Evolutionary conservation across 2,888 invertebrate genomes (phyloP).

Genomic region (Pristionchus arcanus): DNA sequence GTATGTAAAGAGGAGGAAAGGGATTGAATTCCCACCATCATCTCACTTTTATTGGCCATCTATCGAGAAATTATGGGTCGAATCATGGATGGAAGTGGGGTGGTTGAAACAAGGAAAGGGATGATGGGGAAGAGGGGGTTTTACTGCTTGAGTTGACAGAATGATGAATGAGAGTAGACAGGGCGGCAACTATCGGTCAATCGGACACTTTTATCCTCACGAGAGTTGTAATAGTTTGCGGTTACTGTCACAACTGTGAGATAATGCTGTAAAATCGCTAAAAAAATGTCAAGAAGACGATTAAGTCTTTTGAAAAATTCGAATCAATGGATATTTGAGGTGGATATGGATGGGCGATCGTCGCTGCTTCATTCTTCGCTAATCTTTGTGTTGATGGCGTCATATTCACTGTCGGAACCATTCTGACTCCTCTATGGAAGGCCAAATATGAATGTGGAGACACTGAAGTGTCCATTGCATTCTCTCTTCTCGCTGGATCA

Average conservation of each 20-base stretch:
- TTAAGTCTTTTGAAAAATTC: too few species aligned
- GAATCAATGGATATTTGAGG: constrained; percentile 57
- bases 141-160: background rate
- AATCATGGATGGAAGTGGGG: background rate
- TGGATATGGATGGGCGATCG: constrained; percentile 95
- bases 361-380: constrained; percentile 96
- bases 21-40: background rate
- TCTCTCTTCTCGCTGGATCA: constrained; percentile 94
- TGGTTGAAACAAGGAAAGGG: background rate
- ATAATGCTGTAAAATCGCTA: too few species aligned
- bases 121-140: background rate
- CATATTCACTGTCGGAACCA: constrained; percentile 80
- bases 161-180: constrained; percentile 11
- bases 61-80: background rate
- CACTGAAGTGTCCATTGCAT: constrained; percentile 91
- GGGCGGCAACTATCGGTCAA: too few species aligned
- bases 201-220: too few species aligned
- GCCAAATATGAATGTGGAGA: constrained; percentile 90
- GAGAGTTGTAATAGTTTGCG: too few species aligned
- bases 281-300: too few species aligned
- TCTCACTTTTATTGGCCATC: background rate
- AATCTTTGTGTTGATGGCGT: constrained; percentile 96
- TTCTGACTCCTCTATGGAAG: constrained; percentile 80
- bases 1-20: constrained; percentile 57
- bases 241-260: too few species aligned